phyloP scores from a whole-genome alignment of 2,888 invertebrate genomes.

The Eupithecia pulchellata region DNA sequence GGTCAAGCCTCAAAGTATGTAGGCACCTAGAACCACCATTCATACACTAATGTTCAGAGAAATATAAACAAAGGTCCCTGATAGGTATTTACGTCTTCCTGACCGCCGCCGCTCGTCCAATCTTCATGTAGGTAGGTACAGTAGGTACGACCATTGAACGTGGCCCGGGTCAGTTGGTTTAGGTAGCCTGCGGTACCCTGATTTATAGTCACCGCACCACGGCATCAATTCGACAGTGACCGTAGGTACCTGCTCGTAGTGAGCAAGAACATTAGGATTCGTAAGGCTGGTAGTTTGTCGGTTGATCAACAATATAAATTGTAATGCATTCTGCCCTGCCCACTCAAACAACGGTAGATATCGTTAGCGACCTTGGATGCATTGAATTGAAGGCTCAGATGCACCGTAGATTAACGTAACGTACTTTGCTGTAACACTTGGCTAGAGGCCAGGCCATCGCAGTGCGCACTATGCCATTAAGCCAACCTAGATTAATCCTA shows the following conservation, averaged over 20 bases:
- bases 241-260: too few relatives aligned
- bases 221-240: not conserved
- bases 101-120: too few relatives aligned
- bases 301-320: too few relatives aligned
- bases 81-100: too few relatives aligned
- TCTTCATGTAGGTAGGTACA: too few relatives aligned
- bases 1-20: constrained; percentile 1
- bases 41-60: too few relatives aligned
- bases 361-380: not conserved
- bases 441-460: constrained; percentile 49
- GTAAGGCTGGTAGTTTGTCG: too few relatives aligned
- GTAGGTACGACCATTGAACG: too few relatives aligned
- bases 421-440: constrained; percentile 35
- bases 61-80: too few relatives aligned
- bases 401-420: not conserved
- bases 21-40: too few relatives aligned
- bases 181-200: not conserved
- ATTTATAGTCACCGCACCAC: not conserved
- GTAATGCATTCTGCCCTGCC: not conserved
- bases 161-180: not conserved
- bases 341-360: not conserved
- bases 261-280: too few relatives aligned
- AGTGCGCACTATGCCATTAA: constrained; percentile 29
- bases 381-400: not conserved
- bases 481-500: constrained; percentile 2